Conservation (phyloP, 2,797 vertebrate species). For the Microcaecilia unicolor region DNA sequence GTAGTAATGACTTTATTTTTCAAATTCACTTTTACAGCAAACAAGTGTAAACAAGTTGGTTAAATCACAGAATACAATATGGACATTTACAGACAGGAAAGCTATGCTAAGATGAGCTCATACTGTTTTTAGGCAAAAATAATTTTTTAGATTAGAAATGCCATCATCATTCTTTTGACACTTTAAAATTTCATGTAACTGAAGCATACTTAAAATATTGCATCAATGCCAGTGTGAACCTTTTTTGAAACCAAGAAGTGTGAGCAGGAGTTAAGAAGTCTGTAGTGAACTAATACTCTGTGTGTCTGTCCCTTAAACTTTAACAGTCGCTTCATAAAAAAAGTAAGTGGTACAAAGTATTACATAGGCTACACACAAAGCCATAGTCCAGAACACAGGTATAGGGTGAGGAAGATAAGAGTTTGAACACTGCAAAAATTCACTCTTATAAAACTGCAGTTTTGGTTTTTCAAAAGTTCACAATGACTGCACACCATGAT, state of each 20-base stretch:
- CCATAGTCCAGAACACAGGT: too few relatives aligned
- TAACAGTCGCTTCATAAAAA: too few relatives aligned
- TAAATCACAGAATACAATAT: slow-evolving; percentile 86
- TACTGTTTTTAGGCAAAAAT: slow-evolving; percentile 53
- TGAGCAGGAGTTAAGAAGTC: too few relatives aligned
- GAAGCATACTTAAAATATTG: slow-evolving; percentile 3
- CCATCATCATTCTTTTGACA: slow-evolving; percentile 32
- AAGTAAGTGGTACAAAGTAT: too few relatives aligned
- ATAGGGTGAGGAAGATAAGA: too few relatives aligned
- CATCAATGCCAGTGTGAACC: slow-evolving; percentile 23
- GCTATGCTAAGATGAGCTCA: slow-evolving; percentile 80
- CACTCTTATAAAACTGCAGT: too few relatives aligned
- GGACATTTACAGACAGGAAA: slow-evolving; percentile 80
- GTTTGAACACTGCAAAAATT: too few relatives aligned
- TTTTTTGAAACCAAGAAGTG: slow-evolving; percentile 8
- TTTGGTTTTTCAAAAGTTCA: too few relatives aligned
- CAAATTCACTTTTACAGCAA: slow-evolving; percentile 97
- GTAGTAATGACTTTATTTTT: slow-evolving; percentile 90
- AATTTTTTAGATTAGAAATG: slow-evolving; percentile 49
- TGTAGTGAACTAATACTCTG: too few relatives aligned
- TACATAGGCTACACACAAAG: too few relatives aligned
- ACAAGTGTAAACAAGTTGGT: slow-evolving; percentile 86
- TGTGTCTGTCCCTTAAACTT: too few relatives aligned
- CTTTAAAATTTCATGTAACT: not conserved
- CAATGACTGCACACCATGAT: too few relatives aligned